Conservation (phyloP, 2,113 vertebrate genomes). For the Podocnemis expansa region DNA sequence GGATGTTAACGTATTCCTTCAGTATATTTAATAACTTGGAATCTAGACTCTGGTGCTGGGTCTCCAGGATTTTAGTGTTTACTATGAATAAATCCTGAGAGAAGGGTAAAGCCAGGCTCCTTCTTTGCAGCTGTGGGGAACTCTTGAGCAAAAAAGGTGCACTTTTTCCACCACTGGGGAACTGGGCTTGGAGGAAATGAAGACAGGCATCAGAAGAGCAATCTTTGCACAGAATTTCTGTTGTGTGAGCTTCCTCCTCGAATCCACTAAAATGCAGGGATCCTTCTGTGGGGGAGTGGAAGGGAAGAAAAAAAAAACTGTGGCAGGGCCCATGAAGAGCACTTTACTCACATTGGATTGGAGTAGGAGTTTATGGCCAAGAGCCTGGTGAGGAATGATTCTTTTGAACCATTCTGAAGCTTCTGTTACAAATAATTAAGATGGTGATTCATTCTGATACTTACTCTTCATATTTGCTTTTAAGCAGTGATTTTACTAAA, state of each 20-base stretch:
- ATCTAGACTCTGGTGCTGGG: background rate
- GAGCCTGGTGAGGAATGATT: background rate
- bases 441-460: constrained; percentile 59
- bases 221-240: background rate
- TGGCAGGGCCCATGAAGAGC: background rate
- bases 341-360: background rate
- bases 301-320: background rate
- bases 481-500: constrained; percentile 87
- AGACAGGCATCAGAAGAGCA: background rate
- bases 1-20: background rate
- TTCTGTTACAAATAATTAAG: background rate
- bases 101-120: background rate
- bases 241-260: background rate
- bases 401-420: background rate
- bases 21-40: background rate
- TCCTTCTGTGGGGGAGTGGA: background rate
- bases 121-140: background rate
- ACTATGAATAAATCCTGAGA: background rate
- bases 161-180: background rate
- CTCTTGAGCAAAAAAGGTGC: background rate
- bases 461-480: constrained; percentile 93
- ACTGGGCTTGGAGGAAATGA: background rate
- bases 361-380: background rate
- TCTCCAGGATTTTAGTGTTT: background rate
- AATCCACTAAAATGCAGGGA: background rate